Evolutionary conservation across 2,888 invertebrate species (phyloP).

Genomic region (Abrostola tripartita): DNA sequence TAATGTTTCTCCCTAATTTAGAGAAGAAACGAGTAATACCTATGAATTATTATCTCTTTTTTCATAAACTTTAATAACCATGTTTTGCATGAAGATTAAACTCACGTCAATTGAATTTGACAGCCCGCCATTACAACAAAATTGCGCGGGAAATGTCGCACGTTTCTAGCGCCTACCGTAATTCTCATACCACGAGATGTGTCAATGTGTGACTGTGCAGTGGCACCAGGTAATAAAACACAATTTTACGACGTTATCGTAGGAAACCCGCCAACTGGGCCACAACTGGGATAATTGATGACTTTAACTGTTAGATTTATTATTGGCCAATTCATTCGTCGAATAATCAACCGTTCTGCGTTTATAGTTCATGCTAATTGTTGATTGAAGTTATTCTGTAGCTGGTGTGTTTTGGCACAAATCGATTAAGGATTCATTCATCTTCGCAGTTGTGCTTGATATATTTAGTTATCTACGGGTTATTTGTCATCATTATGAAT

Average conservation of each 20-base stretch:
- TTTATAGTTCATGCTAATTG: conserved; percentile 35
- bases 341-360: conserved; percentile 12
- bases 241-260: conserved; percentile 37
- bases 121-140: not conserved
- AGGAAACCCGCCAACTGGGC: conserved; percentile 37
- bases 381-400: conserved; percentile 29
- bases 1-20: too few species aligned
- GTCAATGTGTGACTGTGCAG: too few species aligned
- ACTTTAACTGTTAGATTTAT: conserved; percentile 19
- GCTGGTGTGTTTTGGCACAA: conserved; percentile 10
- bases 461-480: too few species aligned
- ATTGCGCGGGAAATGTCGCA: not conserved
- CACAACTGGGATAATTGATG: conserved; percentile 20
- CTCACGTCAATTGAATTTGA: conserved; percentile 2
- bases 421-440: not conserved
- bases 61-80: not conserved
- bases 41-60: too few species aligned
- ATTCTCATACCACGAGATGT: conserved; percentile 9
- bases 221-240: conserved; percentile 29
- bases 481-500: not conserved
- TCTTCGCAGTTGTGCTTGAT: not conserved
- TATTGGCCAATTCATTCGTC: conserved; percentile 23
- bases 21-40: too few species aligned
- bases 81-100: not conserved
- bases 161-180: conserved; percentile 3